A percentile compares a stretch with the other conserved stretches of the same genome.
Conservation (phyloP, 1,140 invertebrate genomes). For the Lepidurus apus region DNA sequence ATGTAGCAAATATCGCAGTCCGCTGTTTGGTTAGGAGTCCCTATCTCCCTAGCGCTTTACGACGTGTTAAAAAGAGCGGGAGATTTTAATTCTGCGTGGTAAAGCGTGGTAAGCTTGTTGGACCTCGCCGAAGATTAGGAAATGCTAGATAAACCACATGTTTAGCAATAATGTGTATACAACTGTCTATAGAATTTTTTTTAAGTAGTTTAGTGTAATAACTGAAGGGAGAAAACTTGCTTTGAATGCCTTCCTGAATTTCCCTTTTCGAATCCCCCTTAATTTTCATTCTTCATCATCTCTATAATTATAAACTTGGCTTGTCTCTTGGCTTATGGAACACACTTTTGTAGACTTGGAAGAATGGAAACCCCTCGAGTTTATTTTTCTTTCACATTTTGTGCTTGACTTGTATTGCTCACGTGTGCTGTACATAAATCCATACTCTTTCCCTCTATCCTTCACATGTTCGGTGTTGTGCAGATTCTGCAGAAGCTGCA, state of each 20-base stretch:
- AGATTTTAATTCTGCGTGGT: neutral
- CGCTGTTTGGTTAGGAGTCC: no score
- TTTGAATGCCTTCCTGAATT: neutral
- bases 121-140: no score
- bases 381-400: constrained; percentile 31
- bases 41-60: neutral
- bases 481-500: constrained; percentile 95
- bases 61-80: neutral
- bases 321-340: constrained; percentile 22
- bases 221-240: neutral
- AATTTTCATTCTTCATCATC: constrained; percentile 28
- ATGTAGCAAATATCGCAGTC: no score
- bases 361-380: constrained; percentile 10
- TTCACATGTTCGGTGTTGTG: constrained; percentile 60
- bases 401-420: constrained; percentile 14
- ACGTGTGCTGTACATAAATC: constrained; percentile 28
- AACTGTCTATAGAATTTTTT: neutral
- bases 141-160: neutral
- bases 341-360: constrained; percentile 13
- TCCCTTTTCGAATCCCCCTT: constrained; percentile 25
- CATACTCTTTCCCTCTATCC: constrained; percentile 31
- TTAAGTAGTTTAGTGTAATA: neutral
- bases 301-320: neutral
- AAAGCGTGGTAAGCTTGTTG: no score
- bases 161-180: neutral